Base-by-base conservation (phyloP, 2,888 invertebrate species). In the Thereva nobilitata region DNA sequence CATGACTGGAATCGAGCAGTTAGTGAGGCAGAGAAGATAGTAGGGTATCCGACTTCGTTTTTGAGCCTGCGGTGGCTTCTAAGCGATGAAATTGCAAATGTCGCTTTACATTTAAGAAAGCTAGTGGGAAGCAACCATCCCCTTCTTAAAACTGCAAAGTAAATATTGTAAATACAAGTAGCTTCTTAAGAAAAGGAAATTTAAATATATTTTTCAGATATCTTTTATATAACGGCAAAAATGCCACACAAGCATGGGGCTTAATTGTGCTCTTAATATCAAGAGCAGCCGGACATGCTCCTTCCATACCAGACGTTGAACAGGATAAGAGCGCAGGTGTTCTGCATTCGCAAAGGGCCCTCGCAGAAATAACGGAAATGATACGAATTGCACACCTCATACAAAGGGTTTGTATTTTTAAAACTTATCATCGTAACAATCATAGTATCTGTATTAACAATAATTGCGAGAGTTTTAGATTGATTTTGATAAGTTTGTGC, bases 331-430 rank as follows among this genome's bases (percentile, higher is more conserved):
- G 91, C 34, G 92, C 92, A 10, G 94, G 93, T 4, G 91, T 93
- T 0, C 79, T 93, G 44, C 90, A 93, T 76, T 91, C 92, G 71
- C 95, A 95, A 79, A 85, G 93, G 67, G 91, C 91, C 2, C 81
- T 97, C 59, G 96, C 96, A 0, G 96, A 97, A 81, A 92, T 96
- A n/a, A 93, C 93, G 0, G 97, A 97, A 83, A 94, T 97, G 93
- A 95, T 97, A 71, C 87, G 95, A 53, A 95, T 95, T 0, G 93
- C 95, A 23, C 92, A 94, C 78, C 83, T 95, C 70, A 92, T 97
- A n/a, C 97, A 97, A 82, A 91, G 89, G 78, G 92, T 80, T 68
- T 72, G 76, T 71, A 9, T 10, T n/a, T 10, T 47, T 5, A 12
- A 47, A n/a, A 9, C 35, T 38, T 8, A 5, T 5, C 10, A 10